Evolutionary conservation across 2,888 invertebrate genomes (phyloP).

Genomic region (Psylliodes chrysocephalus): DNA sequence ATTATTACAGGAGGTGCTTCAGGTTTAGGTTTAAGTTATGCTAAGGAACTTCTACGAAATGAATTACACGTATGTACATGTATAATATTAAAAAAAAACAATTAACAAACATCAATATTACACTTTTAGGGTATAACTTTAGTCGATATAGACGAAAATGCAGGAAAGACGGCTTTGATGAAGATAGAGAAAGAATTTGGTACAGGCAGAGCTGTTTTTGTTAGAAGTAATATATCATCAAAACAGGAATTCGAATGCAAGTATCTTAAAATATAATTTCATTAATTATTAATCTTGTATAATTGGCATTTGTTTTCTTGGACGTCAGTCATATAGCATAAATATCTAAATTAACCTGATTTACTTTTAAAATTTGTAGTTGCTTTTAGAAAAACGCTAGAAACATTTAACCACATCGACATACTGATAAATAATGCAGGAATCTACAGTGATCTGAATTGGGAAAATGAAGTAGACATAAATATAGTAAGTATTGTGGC

Average conservation of each 20-base stretch:
- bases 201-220: constrained; percentile 43
- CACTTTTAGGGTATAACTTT: constrained; percentile 42
- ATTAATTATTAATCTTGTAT: too few relatives aligned
- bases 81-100: background rate
- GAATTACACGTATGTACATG: constrained; percentile 55
- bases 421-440: constrained; percentile 50
- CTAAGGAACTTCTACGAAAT: constrained; percentile 63
- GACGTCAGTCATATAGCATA: too few relatives aligned
- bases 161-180: constrained; percentile 38
- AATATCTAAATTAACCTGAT: too few relatives aligned
- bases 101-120: background rate
- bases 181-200: constrained; percentile 46
- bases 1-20: constrained; percentile 67
- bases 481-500: constrained; percentile 51
- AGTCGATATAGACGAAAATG: constrained; percentile 42
- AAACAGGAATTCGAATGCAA: constrained; percentile 43
- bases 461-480: constrained; percentile 46
- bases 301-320: too few relatives aligned
- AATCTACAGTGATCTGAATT: constrained; percentile 44
- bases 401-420: constrained; percentile 46
- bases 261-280: background rate
- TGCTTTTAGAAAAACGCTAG: constrained; percentile 46
- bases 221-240: constrained; percentile 45
- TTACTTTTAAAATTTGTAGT: constrained; percentile 39
- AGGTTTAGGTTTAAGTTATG: constrained; percentile 66